Conservation (phyloP, 2,113 vertebrate species). For the Centropus bengalensis region DNA sequence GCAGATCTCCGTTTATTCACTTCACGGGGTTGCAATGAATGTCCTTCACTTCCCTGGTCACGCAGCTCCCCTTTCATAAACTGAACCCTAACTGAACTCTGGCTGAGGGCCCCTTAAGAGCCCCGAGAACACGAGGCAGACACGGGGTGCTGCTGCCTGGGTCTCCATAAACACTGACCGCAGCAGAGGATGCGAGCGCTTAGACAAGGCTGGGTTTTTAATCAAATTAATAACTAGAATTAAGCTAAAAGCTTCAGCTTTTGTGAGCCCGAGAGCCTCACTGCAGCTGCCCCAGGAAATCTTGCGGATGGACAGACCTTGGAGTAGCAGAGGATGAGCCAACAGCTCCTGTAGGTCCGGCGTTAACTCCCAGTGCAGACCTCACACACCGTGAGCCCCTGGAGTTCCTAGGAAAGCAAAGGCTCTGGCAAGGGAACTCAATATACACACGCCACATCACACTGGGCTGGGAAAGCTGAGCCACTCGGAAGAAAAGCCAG, state of each 20-base stretch:
- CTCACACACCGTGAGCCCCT: fast-evolving
- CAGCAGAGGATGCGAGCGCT: not conserved
- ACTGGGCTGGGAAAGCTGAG: not conserved
- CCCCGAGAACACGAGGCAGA: not conserved
- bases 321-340: not conserved
- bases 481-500: not conserved
- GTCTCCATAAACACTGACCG: not conserved
- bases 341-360: not conserved
- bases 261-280: not conserved
- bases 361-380: not conserved
- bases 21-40: not conserved
- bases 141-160: not conserved
- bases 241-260: not conserved
- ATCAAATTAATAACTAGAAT: not conserved
- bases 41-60: not conserved
- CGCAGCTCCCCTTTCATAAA: not conserved
- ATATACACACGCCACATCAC: not conserved
- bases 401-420: not conserved
- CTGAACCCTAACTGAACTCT: not conserved
- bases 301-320: not conserved
- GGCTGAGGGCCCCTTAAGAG: not conserved
- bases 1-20: not conserved
- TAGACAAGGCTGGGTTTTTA: not conserved
- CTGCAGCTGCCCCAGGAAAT: not conserved
- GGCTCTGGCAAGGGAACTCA: not conserved